Base-by-base conservation (phyloP, 1,140 invertebrate genomes). In the Artemia franciscana region DNA sequence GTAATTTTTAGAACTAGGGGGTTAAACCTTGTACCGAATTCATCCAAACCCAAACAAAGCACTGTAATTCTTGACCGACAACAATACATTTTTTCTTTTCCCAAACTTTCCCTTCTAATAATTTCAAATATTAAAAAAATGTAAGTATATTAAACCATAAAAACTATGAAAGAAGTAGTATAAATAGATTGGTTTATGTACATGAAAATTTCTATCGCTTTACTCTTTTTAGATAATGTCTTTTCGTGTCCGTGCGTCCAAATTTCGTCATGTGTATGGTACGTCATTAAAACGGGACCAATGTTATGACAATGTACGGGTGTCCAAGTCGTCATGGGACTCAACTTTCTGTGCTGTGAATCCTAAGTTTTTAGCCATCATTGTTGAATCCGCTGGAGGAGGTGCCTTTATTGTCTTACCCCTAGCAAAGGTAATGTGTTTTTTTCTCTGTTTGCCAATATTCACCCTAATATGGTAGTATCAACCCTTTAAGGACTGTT, bases 221-320 rank as follows among this genome's bases (percentile, higher is more conserved):
- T 51, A 1, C 39, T 51, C 21, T 51, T 2, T 18, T 15, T 12
- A 51, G 39, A 69, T 56, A 78, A 92, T 93, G 89, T 92, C 90
- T 77, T 91, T 92, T 80, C 87, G 89, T 72, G 91, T 95, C 65
- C 83, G 91, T 74, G 87, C 84, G 77, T 91, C 88, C 74, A 98
- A 98, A 77, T 98, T 97, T 79, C 88, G 93, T 71, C 94, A 98
- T 79, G 92, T 98, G 68, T 98, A 94, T 77, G 96, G 94, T 67
- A 88, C 93, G 70, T 82, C 89, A 60, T 75, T 94, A 65, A 99
- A 98, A 77, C 81, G 91, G 71, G 94, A 98, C 73, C 87, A 96
- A 77, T 98, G 95, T 77, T 98, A 97, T 77, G 94, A 98, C 76
- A 95, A 96, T 75, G 91, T 99, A 71, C 79, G 93, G 70, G 92